phyloP scores from a whole-genome alignment of 2,888 invertebrate genomes.

The Malachius bipustulatus region DNA sequence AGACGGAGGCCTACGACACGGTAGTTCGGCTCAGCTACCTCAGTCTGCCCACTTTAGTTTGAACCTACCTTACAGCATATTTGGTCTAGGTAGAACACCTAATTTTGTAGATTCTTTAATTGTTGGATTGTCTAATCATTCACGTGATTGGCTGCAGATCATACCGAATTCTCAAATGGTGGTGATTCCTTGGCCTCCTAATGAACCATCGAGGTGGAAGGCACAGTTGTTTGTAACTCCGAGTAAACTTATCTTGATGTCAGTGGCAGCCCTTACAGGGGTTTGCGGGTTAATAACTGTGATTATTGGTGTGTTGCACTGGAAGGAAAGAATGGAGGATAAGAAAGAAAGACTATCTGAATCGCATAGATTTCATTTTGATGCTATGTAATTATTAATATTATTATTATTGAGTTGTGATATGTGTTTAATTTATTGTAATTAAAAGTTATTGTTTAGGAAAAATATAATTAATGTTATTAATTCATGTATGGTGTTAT shows the following conservation, averaged over 20 bases:
- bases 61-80: constrained; percentile 90
- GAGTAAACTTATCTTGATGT: constrained; percentile 83
- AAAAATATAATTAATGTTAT: no score
- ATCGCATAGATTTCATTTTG: constrained; percentile 74
- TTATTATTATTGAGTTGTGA: no score
- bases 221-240: constrained; percentile 91
- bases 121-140: constrained; percentile 63
- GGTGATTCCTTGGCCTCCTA: constrained; percentile 76
- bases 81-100: constrained; percentile 94
- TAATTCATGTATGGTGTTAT: no score
- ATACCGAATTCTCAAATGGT: constrained; percentile 98
- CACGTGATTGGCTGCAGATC: constrained; percentile 74
- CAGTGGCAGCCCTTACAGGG: constrained; percentile 76
- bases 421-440: no score
- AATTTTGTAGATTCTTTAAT: constrained; percentile 89
- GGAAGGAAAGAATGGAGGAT: constrained; percentile 79
- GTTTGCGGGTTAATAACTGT: constrained; percentile 74
- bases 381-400: constrained; percentile 56
- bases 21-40: constrained; percentile 76
- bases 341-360: constrained; percentile 66
- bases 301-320: constrained; percentile 78
- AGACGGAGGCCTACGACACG: constrained; percentile 67
- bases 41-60: constrained; percentile 87
- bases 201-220: constrained; percentile 70
- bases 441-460: no score